Evolutionary conservation across 2,888 invertebrate species (phyloP).

Genomic region (Eulithis testata): DNA sequence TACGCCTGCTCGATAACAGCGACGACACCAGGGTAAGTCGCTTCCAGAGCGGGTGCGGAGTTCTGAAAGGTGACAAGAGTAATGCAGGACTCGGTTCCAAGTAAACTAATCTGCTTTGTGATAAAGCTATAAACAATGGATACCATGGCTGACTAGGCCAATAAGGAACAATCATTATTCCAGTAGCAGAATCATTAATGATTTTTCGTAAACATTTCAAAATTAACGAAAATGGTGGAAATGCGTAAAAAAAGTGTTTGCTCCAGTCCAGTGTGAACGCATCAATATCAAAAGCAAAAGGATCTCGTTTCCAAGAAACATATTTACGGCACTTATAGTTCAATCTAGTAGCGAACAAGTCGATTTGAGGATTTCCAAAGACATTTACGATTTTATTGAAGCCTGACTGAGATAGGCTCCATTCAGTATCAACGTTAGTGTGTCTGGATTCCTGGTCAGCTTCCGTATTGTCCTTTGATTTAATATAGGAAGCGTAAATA

Average conservation of each 20-base stretch:
- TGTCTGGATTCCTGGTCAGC: background rate
- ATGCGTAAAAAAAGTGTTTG: background rate
- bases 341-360: background rate
- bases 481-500: background rate
- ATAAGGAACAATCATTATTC: conserved; percentile 4
- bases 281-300: conserved; percentile 4
- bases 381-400: background rate
- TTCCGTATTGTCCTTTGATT: background rate
- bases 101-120: background rate
- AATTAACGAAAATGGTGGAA: background rate
- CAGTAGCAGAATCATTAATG: background rate
- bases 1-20: conserved; percentile 1
- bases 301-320: conserved; percentile 8
- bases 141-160: conserved; percentile 11
- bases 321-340: background rate
- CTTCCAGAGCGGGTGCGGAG: background rate
- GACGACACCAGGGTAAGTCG: background rate
- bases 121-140: background rate
- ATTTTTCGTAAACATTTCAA: conserved; percentile 3
- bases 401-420: background rate
- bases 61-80: conserved; percentile 5
- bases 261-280: background rate
- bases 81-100: background rate
- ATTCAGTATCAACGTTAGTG: background rate
- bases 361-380: background rate